These are phyloP conservation scores for Drosophila oshimai DNA, from an alignment of 1,140 invertebrate species.

Conservation along the genomic window DNA sequence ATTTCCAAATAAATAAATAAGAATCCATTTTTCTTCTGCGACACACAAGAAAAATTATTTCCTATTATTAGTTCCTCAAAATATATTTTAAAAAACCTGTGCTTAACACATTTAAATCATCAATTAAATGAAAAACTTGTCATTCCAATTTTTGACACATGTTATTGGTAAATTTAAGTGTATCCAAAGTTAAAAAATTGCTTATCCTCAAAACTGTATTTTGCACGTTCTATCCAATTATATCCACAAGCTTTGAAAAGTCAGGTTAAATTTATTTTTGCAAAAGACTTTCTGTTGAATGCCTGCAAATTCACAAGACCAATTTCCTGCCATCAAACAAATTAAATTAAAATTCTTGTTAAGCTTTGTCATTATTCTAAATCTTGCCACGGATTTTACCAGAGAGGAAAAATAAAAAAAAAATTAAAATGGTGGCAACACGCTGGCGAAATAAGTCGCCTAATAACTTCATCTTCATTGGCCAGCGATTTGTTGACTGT, in stretches of 20 bases:
- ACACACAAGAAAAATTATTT: too few species aligned
- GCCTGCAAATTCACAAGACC: not conserved
- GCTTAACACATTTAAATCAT: too few species aligned
- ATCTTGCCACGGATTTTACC: constrained; percentile 20
- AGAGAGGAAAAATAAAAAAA: constrained; percentile 1
- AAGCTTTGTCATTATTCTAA: constrained; percentile 42
- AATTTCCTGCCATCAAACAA: constrained; percentile 40
- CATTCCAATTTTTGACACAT: too few species aligned
- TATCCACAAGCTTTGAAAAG: not conserved
- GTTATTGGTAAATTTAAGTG: too few species aligned
- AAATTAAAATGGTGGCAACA: constrained; percentile 27
- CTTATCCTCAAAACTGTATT: too few species aligned
- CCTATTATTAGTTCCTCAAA: too few species aligned
- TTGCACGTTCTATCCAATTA: constrained; percentile 14
- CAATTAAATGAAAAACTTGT: too few species aligned
- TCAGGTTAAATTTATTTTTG: constrained; percentile 23
- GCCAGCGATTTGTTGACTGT: constrained; percentile 63
- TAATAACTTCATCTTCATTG: constrained; percentile 77
- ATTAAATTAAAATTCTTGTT: constrained; percentile 42
- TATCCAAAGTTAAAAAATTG: too few species aligned
- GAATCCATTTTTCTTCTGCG: too few species aligned
- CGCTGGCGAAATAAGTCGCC: constrained; percentile 49
- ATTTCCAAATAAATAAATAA: too few species aligned
- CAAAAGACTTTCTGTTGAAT: constrained; percentile 9
- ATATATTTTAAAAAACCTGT: too few species aligned